phyloP scores from a whole-genome alignment of 35 echinoderm and acorn worm genomes.

The Ptychodera flava region DNA sequence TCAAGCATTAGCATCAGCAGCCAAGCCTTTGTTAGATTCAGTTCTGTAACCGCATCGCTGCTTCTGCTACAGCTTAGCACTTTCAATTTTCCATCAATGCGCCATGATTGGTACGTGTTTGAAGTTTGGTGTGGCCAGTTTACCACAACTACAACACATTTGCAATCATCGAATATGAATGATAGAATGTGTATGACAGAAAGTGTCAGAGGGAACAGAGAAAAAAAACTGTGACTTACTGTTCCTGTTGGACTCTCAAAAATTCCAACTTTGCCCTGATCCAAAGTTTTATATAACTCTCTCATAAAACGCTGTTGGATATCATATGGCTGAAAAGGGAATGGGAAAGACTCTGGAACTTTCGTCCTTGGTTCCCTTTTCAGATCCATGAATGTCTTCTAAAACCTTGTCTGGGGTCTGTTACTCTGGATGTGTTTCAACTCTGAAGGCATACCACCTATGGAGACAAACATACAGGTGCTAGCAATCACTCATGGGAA shows the following conservation, averaged over 20 bases:
- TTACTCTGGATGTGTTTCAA: not conserved
- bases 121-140: too few species aligned
- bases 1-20: too few species aligned
- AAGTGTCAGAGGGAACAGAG: not conserved
- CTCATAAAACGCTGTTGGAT: conserved; percentile 97
- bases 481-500: too few species aligned
- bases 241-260: conserved; percentile 98
- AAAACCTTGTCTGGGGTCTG: not conserved
- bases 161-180: too few species aligned
- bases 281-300: conserved; percentile 58
- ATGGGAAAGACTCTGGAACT: conserved; percentile 48
- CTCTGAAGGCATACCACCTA: not conserved
- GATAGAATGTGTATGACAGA: too few species aligned
- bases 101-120: not conserved
- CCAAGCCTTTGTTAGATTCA: too few species aligned
- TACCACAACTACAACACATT: too few species aligned
- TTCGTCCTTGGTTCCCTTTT: not conserved
- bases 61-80: not conserved
- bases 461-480: not conserved
- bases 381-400: not conserved
- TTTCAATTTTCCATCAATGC: not conserved
- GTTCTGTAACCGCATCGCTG: too few species aligned
- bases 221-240: conserved; percentile 34
- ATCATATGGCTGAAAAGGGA: conserved; percentile 78
- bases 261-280: conserved; percentile 85